Base-by-base conservation (phyloP, 1,140 invertebrate genomes). In the Centruroides vittatus region DNA sequence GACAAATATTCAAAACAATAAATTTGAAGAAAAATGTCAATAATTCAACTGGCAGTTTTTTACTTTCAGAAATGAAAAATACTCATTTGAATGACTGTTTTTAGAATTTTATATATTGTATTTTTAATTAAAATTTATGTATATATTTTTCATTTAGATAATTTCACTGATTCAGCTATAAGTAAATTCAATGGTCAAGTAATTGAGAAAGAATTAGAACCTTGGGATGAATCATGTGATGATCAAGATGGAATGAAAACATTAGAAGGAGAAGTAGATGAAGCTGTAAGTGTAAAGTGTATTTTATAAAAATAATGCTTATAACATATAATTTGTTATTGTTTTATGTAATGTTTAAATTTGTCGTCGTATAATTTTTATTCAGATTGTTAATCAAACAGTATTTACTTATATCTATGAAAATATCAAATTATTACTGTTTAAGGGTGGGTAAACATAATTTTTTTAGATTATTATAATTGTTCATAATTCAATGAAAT, bases 191-290 rank as follows among this genome's bases (percentile, higher is more conserved):
- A 82, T 72, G 80, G 81, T 46, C 66, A 78, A 66, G 69, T 79
- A 9, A 82, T 83, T 64, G 88, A 92, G 70, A 86, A 83, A 68
- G 86, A 91, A 72, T 74, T 95, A 51, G 87, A 93, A 73, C 89
- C 89, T 41, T 95, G 91, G 90, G 88, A 89, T 70, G 81, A 80
- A 41, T 41, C 41, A 6, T 41, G 41, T 41, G 41, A 41, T 41
- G 41, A 41, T 41, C 41, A 41, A 41, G 41, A 41, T 41, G 41
- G 41, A 41, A 41, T 41, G 41, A 41, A 41, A 2, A 35, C 52
- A 34, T 49, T 23, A 47, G 59, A 48, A 7, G 47, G 46, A 36
- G 41, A 53, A 36, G 56, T 57, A 57, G 59, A 62, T 52, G 35
- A 58, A 55, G 60, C 58, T 9, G 58, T 60, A 47, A 55, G 56